These are phyloP conservation scores for Epistrophella euchroma DNA, from an alignment of 2,888 invertebrate genomes.

Conservation along the genomic window DNA sequence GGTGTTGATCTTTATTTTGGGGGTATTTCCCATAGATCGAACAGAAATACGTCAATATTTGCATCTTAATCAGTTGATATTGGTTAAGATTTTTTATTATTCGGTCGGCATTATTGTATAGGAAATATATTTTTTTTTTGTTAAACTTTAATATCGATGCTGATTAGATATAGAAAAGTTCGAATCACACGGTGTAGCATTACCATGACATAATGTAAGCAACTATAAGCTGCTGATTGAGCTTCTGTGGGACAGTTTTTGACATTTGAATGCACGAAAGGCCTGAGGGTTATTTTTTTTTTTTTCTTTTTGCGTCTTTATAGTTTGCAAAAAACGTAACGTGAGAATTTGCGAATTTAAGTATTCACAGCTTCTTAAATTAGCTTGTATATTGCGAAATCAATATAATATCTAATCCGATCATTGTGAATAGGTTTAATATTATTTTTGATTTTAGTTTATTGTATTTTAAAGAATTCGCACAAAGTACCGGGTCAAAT, in stretches of 20 bases:
- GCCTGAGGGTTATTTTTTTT: not conserved
- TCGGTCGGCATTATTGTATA: not conserved
- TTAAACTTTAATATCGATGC: not conserved
- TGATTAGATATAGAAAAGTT: not conserved
- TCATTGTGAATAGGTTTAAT: slow-evolving; percentile 10
- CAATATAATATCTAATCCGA: slow-evolving; percentile 24
- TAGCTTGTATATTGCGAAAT: slow-evolving; percentile 21
- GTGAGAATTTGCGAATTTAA: slow-evolving; percentile 24
- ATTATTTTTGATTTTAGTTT: not conserved
- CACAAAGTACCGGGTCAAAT: slow-evolving; percentile 18
- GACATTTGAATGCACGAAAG: slow-evolving; percentile 16
- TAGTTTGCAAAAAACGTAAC: slow-evolving; percentile 12
- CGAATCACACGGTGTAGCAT: slow-evolving; percentile 26
- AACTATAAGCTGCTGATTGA: slow-evolving; percentile 35
- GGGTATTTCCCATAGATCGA: slow-evolving; percentile 15
- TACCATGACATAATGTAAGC: slow-evolving; percentile 35
- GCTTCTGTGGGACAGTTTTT: slow-evolving; percentile 29
- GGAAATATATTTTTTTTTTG: not conserved
- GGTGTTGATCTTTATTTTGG: slow-evolving; percentile 26
- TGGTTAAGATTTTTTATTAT: slow-evolving; percentile 25
- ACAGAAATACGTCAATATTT: slow-evolving; percentile 61
- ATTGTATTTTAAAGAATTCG: slow-evolving; percentile 7
- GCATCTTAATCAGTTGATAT: slow-evolving; percentile 48
- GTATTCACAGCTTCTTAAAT: slow-evolving; percentile 18
- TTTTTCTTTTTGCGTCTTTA: not conserved